Evolutionary conservation across 2,113 vertebrate genomes (phyloP), one percentile per base, ranked within the genome.

Genomic region (Mustela nigripes): DNA sequence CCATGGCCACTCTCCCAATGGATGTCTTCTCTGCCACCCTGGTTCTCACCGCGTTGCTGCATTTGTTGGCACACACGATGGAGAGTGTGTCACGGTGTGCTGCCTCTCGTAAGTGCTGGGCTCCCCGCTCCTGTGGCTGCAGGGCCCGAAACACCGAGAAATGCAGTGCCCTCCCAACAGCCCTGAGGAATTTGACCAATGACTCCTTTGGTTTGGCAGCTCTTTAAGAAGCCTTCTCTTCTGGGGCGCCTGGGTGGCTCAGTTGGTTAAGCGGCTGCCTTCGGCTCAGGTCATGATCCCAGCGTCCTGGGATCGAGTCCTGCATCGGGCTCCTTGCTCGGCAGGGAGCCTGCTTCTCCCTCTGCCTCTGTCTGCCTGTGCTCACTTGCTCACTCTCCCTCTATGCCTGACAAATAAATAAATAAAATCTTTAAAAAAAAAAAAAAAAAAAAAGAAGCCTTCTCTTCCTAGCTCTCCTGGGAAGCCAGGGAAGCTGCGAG

Each of bases 31-130:
- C 26, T 14, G 65, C 50, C 7, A 36, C 28, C 3, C 78, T 5
- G 0, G 26, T 36, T 93, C 48, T 73, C 0, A 9, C 1, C 11
- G 36, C 24, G 3, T 1, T 33, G 65, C 22, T 19, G 4, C n/a
- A 0, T 7, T 2, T 11, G 18, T n/a, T 53, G 28, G 50, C 31
- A 53, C 48, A 7, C 39, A 12, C 0, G 0, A 0, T 15, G 10
- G 48, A 33, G 11, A 4, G 7, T 1, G 0, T 2, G 53, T 24
- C 65, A 42, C 16, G 4, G 33, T 50, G 53, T 0, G 26, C 58
- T 11, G 8, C 89, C 39, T 28, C 14, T 14, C 33, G 0, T 14
- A 0, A 11, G 12, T 2, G 4, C 79, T 10, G 76, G 83, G 91
- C 60, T 78, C 0, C 67, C 53, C 33, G 5, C 69, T 15, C 85